Evolutionary conservation across 2,113 vertebrate species (phyloP), one percentile per base, ranked within the genome.

Genomic region (Uropsilus gracilis): DNA sequence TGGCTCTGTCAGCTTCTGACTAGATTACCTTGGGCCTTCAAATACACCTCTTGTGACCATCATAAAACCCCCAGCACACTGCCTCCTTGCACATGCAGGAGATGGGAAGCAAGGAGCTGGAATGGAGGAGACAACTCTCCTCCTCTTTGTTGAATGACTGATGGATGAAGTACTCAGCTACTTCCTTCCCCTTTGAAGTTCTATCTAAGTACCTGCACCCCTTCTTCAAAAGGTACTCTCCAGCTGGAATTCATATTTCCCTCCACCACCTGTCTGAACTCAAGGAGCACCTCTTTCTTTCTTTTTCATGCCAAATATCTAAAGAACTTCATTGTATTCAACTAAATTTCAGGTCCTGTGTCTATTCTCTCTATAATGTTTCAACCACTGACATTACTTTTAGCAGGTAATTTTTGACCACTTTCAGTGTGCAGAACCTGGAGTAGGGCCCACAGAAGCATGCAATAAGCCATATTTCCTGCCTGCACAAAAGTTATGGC

Each of bases 141-240:
- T 39, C 22, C 0, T 24, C 68, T 26, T 39, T 6, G 11, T 0
- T 1, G 32, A 30, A 4, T 0, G 42, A 18, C 46, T n/a, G 20
- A 37, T 32, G 2, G 4, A 1, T 0, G 0, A 14, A 4, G 2
- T 61, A 8, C n/a, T 46, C 32, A 5, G 59, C 20, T 17, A 1
- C 75, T 86, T 53, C 66, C 18, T 26, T n/a, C 46, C 12, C 46
- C 14, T 55, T 55, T 50, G 37, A 89, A 71, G 32, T 6, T 87
- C 20, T 57, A 26, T 63, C 46, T 37, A 17, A 34, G 0, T 50
- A 10, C 34, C 50, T 4, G 6, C 50, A 53, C 86, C 57, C 64
- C 12, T 28, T 1, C 42, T 53, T 14, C 13, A 1, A 68, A 59
- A 8, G 57, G 11, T 30, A 32, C 30, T 28, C 13, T 37, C 37